A percentile compares a stretch with the other conserved stretches of the same genome.
phyloP scores from a whole-genome alignment of 2,113 vertebrate species.

The Indicator maculatus region DNA sequence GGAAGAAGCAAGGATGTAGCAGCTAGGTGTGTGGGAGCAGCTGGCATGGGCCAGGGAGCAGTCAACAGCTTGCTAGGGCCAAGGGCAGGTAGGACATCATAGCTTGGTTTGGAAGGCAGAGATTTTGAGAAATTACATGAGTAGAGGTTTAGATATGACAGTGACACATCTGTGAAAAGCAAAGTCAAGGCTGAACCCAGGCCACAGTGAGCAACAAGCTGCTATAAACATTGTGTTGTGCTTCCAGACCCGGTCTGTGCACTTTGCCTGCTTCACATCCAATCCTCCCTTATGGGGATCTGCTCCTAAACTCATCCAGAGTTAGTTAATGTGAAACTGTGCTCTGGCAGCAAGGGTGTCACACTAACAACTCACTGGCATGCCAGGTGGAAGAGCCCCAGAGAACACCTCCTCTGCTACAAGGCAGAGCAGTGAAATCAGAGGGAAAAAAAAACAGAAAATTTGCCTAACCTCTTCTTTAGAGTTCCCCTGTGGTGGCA shows the following conservation, averaged over 20 bases:
- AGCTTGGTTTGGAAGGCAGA: neutral
- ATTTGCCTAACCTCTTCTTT: neutral
- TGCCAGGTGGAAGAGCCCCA: neutral
- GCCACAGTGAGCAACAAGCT: neutral
- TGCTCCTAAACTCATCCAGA: neutral
- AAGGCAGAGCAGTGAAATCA: neutral
- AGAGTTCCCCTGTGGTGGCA: neutral
- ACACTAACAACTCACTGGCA: neutral
- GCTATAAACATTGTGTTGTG: neutral
- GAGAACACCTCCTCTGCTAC: neutral
- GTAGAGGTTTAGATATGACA: neutral
- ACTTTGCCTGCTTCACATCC: neutral
- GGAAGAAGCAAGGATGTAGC: neutral
- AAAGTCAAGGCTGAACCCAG: neutral
- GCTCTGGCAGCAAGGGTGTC: neutral
- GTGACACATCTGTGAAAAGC: neutral
- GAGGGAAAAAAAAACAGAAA: neutral
- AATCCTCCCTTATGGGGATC: neutral
- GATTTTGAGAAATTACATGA: neutral
- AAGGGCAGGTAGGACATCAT: fast-evolving
- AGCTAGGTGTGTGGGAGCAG: neutral
- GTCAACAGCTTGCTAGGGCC: neutral
- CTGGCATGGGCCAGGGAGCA: fast-evolving
- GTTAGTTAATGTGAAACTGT: neutral
- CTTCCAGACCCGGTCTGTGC: neutral